Percentiles rank a stretch among this genome's conserved stretches.
Evolutionary conservation across 2,113 vertebrate genomes (phyloP).

Genomic region (Cheilinus undulatus): DNA sequence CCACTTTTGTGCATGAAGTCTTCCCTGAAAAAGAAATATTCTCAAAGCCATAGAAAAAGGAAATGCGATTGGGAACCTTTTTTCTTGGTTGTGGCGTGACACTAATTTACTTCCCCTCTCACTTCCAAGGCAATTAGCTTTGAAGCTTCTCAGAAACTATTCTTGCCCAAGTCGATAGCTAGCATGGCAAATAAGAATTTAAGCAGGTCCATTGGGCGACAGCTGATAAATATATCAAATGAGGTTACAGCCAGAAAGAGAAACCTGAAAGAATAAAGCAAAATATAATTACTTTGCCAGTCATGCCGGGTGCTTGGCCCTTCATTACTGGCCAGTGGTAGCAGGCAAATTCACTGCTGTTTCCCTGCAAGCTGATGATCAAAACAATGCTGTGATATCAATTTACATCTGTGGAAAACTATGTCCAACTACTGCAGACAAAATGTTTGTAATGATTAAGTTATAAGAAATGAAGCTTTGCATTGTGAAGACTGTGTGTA

Average conservation of each 20-base stretch:
- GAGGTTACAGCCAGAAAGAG: conserved; percentile 68
- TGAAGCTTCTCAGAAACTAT: conserved; percentile 84
- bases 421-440: conserved; percentile 12
- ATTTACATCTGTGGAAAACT: conserved; percentile 24
- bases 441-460: neutral
- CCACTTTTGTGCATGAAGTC: conserved; percentile 67
- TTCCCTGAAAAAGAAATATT: conserved; percentile 71
- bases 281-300: conserved; percentile 70
- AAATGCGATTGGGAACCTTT: conserved; percentile 81
- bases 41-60: conserved; percentile 76
- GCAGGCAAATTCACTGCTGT: conserved; percentile 56
- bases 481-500: too few species aligned
- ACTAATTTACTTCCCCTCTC: conserved; percentile 85
- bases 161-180: conserved; percentile 82
- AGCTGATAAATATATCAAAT: conserved; percentile 84
- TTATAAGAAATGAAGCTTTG: neutral
- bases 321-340: conserved; percentile 59
- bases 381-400: conserved; percentile 31
- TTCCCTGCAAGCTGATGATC: conserved; percentile 45
- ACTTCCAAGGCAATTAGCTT: conserved; percentile 87
- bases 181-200: conserved; percentile 81
- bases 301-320: conserved; percentile 51
- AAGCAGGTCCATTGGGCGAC: conserved; percentile 80
- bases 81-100: conserved; percentile 81
- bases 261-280: conserved; percentile 71